These are phyloP conservation scores for Chamaetylas fuelleborni DNA, from an alignment of 2,113 vertebrate species.

Conservation along the genomic window DNA sequence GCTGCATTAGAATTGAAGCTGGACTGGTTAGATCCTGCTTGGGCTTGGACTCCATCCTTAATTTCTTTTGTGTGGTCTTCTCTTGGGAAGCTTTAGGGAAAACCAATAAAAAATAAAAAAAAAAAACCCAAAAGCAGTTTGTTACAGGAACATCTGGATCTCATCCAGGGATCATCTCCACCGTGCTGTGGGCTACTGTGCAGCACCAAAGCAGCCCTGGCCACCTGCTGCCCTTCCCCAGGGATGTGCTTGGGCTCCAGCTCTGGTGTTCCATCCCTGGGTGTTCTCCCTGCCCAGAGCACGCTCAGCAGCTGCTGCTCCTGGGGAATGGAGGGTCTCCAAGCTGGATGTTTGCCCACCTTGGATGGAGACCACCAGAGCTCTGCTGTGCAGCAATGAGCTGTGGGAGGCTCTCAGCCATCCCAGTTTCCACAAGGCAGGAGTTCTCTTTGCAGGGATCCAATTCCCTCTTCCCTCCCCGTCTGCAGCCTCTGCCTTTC, in stretches of 20 bases:
- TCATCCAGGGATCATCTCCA: neutral
- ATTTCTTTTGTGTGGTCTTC: neutral
- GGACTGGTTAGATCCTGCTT: neutral
- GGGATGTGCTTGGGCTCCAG: rapidly evolving
- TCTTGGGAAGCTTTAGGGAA: neutral
- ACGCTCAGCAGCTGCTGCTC: rapidly evolving
- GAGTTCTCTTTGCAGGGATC: neutral
- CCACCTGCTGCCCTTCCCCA: neutral
- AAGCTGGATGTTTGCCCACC: neutral
- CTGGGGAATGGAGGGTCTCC: neutral
- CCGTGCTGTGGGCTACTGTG: neutral
- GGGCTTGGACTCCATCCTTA: neutral
- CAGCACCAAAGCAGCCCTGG: rapidly evolving
- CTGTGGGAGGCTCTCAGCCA: neutral
- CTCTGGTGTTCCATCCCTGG: rapidly evolving
- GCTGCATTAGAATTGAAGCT: neutral
- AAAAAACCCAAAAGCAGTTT: neutral
- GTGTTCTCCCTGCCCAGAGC: neutral
- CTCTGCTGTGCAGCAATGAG: neutral
- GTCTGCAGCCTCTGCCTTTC: rapidly evolving
- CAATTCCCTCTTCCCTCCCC: neutral
- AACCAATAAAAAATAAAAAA: neutral
- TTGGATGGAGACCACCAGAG: neutral
- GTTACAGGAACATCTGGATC: neutral
- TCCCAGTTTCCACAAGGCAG: neutral